Base-by-base conservation (phyloP, 2,797 vertebrate species). In the Pempheris klunzingeri region DNA sequence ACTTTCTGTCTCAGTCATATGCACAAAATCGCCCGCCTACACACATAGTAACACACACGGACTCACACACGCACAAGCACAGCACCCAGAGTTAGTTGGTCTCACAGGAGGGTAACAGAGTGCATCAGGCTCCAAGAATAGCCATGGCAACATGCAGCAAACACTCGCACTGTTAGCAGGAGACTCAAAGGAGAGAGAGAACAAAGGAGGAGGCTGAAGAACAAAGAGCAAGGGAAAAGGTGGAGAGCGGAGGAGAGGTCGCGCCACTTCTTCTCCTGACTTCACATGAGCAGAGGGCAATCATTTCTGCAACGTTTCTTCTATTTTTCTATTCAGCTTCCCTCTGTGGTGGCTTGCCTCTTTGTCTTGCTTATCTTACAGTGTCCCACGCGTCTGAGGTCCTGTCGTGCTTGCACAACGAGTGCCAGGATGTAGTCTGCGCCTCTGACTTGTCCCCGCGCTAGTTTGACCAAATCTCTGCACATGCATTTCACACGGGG, bases 71-170 rank as follows among this genome's bases (percentile, higher is more conserved):
- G 70, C 46, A 36, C 43, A 69, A 69, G 83, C 69, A 82, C 53
- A 82, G 80, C 77, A 83, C 61, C 36, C 79, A 84, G 65, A 88
- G 82, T 88, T 87, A 92, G 88, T 82, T 74, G 79, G 87, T 88
- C 88, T 91, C 89, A 81, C 78, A 90, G 89, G 90, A 89, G 88
- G 83, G 85, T 81, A 88, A 81, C 82, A 69, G 86, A 91, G 88
- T 87, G 86, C 87, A 88, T 89, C 87, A 59, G 86, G 75, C 81
- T 88, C 88, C 78, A 85, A 71, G 88, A 92, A 88, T 91, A 93
- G 87, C 83, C 87, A 90, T 84, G 84, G 89, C 89, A 90, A 91
- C 93, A 93, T 92, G 90, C 91, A 91, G 89, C 85, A 90, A 90
- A 89, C 87, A 90, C 78, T 88, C 79, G 65, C 88, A 84, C 72